These are phyloP conservation scores for Corythucha ciliata DNA, from an alignment of 2,888 invertebrate species.

Conservation along the genomic window DNA sequence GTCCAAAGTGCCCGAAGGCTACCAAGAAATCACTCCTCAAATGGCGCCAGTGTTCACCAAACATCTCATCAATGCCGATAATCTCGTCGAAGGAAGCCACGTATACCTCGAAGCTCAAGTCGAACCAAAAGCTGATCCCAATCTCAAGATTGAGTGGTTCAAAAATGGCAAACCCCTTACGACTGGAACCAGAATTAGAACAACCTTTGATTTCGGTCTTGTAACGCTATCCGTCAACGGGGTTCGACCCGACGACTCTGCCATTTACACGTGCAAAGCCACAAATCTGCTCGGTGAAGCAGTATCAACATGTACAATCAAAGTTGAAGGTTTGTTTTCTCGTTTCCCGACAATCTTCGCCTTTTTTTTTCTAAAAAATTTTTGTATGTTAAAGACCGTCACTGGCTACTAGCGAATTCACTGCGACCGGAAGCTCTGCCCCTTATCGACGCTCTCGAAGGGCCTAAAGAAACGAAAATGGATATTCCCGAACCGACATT, in stretches of 20 bases:
- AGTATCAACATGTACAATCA: conserved; percentile 80
- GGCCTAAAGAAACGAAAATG: conserved; percentile 56
- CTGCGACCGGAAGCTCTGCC: conserved; percentile 82
- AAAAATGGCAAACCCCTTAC: conserved; percentile 80
- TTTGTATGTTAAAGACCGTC: conserved; percentile 51
- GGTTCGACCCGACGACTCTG: conserved; percentile 80
- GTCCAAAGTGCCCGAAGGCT: conserved; percentile 82
- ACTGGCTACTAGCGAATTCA: conserved; percentile 78
- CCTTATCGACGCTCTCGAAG: conserved; percentile 77
- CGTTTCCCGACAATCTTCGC: neutral
- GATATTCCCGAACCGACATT: conserved; percentile 68
- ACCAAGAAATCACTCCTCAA: conserved; percentile 71
- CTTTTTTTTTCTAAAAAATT: neutral
- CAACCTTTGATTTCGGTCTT: conserved; percentile 93
- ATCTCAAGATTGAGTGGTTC: conserved; percentile 82
- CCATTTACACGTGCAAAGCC: conserved; percentile 91
- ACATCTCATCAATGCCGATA: conserved; percentile 75
- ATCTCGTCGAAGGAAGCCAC: conserved; percentile 75
- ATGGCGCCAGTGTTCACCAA: conserved; percentile 94
- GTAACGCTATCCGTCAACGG: conserved; percentile 86
- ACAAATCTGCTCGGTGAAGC: conserved; percentile 89
- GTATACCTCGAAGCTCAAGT: conserved; percentile 82
- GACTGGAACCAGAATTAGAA: conserved; percentile 77
- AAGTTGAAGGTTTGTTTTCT: conserved; percentile 54
- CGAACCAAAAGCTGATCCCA: conserved; percentile 81